Percentiles rank a stretch among this genome's conserved stretches.
Evolutionary conservation across 1,140 invertebrate genomes (phyloP).

Genomic region (Holotrichia oblita): DNA sequence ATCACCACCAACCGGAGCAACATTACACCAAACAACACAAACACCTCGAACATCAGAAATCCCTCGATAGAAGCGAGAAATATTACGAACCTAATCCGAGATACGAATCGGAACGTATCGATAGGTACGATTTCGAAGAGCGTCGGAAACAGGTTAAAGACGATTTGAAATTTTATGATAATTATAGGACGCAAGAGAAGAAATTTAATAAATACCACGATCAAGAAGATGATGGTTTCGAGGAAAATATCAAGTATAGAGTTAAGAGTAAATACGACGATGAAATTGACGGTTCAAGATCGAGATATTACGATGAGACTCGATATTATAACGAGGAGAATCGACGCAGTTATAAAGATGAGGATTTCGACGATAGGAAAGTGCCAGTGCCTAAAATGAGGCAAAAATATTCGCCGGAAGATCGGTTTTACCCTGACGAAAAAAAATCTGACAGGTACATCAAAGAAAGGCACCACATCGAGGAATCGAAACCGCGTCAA

Average conservation of each 20-base stretch:
- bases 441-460: constrained; percentile 32
- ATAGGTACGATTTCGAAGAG: constrained; percentile 38
- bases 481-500: background rate
- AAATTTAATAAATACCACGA: constrained; percentile 43
- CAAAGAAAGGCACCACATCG: background rate
- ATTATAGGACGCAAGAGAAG: constrained; percentile 22
- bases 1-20: constrained; percentile 17
- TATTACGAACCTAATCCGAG: constrained; percentile 43
- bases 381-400: constrained; percentile 52
- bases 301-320: constrained; percentile 27
- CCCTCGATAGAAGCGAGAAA: constrained; percentile 47
- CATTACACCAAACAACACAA: constrained; percentile 39
- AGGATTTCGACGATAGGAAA: constrained; percentile 50
- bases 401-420: constrained; percentile 48
- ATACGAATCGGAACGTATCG: constrained; percentile 38
- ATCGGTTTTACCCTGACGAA: constrained; percentile 46
- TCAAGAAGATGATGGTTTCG: constrained; percentile 54
- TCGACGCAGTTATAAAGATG: constrained; percentile 44
- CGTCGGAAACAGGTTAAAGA: constrained; percentile 5
- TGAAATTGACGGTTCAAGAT: background rate
- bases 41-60: constrained; percentile 54
- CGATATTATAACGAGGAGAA: constrained; percentile 28
- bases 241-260: constrained; percentile 53
- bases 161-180: constrained; percentile 34
- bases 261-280: constrained; percentile 10